Evolutionary conservation across 2,113 vertebrate species (phyloP).

Genomic region (Syngnathus typhle): DNA sequence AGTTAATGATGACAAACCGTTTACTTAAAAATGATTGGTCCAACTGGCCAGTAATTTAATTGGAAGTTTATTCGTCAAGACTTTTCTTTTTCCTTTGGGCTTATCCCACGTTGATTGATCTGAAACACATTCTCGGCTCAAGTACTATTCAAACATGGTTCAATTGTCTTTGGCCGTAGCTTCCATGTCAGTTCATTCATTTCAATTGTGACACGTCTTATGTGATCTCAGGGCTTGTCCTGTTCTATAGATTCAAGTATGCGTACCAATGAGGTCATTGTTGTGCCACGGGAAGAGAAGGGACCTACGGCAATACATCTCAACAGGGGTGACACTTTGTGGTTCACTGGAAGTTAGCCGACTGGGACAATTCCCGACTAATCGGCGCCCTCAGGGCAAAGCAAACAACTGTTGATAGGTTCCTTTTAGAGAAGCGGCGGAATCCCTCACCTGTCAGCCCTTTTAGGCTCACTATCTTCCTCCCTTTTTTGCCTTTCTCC

Average conservation of each 20-base stretch:
- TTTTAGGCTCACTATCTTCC: constrained; percentile 48
- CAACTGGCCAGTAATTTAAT: constrained; percentile 12
- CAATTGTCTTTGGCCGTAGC: neutral
- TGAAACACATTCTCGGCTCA: neutral
- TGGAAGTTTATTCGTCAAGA: neutral
- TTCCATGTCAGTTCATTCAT: neutral
- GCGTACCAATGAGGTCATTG: neutral
- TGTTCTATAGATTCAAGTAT: constrained; percentile 1
- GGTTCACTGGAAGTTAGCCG: constrained; percentile 26
- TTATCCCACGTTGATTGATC: neutral
- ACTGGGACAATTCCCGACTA: constrained; percentile 35
- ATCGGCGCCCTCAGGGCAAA: constrained; percentile 30
- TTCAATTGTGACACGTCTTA: neutral
- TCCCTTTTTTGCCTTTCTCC: constrained; percentile 50
- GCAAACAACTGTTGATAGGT: constrained; percentile 28
- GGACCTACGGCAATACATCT: constrained; percentile 5
- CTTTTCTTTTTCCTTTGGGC: neutral
- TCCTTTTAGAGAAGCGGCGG: constrained; percentile 29
- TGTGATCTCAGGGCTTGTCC: neutral
- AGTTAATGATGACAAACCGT: constrained; percentile 29
- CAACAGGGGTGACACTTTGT: constrained; percentile 22
- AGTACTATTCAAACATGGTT: constrained; percentile 5
- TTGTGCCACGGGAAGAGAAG: constrained; percentile 12
- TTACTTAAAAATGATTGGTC: constrained; percentile 24
- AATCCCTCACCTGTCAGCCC: constrained; percentile 51